phyloP scores from a whole-genome alignment of 2,888 invertebrate species.

The Colostygia pectinataria region DNA sequence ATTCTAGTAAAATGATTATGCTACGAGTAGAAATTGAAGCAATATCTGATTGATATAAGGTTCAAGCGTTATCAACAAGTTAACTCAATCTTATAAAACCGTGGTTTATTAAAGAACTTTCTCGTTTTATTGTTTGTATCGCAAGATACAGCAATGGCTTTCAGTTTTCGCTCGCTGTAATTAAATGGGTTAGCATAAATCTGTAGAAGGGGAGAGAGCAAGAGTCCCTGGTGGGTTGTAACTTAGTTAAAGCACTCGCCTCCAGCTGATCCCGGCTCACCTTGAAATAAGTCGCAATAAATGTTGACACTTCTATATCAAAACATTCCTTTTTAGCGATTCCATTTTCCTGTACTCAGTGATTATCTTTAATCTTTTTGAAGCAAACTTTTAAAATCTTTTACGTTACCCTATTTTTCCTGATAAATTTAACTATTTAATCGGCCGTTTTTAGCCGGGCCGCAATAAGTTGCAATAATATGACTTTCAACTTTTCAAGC shows the following conservation, averaged over 20 bases:
- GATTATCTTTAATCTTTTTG: neutral
- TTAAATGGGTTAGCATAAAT: conserved; percentile 65
- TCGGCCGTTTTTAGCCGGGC: too few species aligned
- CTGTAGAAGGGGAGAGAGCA: conserved; percentile 49
- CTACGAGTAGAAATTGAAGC: too few species aligned
- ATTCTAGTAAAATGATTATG: too few species aligned
- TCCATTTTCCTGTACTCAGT: conserved; percentile 21
- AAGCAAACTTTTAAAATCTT: too few species aligned
- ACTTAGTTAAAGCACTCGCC: conserved; percentile 55
- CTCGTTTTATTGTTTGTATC: conserved; percentile 25
- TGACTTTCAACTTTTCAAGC: too few species aligned
- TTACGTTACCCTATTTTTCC: too few species aligned
- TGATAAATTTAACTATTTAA: too few species aligned
- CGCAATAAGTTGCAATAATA: too few species aligned
- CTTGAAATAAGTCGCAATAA: conserved; percentile 35
- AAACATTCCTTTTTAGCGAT: conserved; percentile 33
- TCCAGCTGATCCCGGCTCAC: conserved; percentile 36
- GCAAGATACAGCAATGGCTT: conserved; percentile 31
- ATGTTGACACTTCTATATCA: conserved; percentile 37
- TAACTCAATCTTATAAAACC: too few species aligned
- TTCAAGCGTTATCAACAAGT: too few species aligned
- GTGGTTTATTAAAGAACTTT: neutral
- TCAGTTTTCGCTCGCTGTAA: conserved; percentile 44
- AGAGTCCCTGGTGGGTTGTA: conserved; percentile 55
- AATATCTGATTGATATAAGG: too few species aligned